Percentiles rank a stretch among this genome's conserved stretches.
These are phyloP conservation scores for Meliscaeva auricollis DNA, from an alignment of 2,888 invertebrate species.

Conservation along the genomic window DNA sequence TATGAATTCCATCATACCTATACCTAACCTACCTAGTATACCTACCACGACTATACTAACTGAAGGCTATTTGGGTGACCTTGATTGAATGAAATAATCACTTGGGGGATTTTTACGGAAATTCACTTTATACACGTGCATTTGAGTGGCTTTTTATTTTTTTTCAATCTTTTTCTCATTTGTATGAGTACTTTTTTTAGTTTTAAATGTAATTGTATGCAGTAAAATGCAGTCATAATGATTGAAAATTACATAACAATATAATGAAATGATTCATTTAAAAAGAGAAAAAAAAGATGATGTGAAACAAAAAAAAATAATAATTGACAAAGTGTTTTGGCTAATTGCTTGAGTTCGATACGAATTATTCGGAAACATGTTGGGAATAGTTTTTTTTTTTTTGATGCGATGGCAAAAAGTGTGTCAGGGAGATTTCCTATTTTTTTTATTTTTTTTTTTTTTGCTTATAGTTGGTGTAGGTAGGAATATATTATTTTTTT, in stretches of 20 bases:
- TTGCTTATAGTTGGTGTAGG: no score
- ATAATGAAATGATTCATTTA: constrained; percentile 5
- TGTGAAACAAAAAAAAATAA: not conserved
- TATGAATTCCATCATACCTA: not conserved
- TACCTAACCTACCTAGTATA: not conserved
- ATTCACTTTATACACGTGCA: constrained; percentile 41
- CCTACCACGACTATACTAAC: not conserved
- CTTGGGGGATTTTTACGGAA: constrained; percentile 56
- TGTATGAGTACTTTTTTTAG: not conserved
- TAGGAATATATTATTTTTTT: no score
- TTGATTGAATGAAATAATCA: constrained; percentile 64
- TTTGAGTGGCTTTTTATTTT: constrained; percentile 11
- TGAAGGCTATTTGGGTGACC: constrained; percentile 63
- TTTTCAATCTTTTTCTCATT: not conserved
- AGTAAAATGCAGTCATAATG: constrained; percentile 38
- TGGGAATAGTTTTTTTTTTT: not conserved
- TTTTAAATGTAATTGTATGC: not conserved
- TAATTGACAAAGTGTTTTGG: not conserved
- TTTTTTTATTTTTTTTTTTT: not conserved
- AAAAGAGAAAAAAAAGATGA: not conserved
- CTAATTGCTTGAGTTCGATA: no score
- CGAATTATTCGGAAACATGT: not conserved
- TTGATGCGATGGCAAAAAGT: constrained; percentile 13
- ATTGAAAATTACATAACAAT: constrained; percentile 23
- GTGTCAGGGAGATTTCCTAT: constrained; percentile 40